Conservation (phyloP, 2,113 vertebrate genomes). For the Coryphaenoides rupestris region DNA sequence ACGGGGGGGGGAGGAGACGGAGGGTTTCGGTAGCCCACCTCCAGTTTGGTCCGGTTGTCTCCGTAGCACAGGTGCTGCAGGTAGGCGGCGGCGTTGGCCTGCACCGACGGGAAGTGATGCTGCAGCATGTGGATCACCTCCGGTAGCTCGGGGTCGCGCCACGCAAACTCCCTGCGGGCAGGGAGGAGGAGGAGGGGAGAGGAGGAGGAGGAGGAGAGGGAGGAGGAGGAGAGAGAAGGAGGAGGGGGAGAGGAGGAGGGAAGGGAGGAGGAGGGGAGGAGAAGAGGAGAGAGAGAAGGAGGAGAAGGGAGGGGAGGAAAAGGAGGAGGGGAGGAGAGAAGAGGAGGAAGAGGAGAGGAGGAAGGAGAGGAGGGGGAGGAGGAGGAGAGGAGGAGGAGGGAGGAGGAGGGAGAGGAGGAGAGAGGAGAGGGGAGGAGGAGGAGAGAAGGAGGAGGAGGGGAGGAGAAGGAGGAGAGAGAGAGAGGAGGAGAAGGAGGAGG, state of each 20-base stretch:
- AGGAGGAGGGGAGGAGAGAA: no score
- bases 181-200: not conserved
- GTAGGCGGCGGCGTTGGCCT: constrained; percentile 94
- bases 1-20: no score
- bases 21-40: constrained; percentile 61
- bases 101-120: constrained; percentile 90
- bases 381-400: no score
- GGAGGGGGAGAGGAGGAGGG: constrained; percentile 11
- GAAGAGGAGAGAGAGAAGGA: not conserved
- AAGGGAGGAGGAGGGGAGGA: not conserved
- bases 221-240: constrained; percentile 1
- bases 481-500: no score
- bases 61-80: constrained; percentile 97
- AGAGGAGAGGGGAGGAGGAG: no score
- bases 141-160: constrained; percentile 91
- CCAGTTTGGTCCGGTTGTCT: constrained; percentile 90
- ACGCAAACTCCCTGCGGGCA: constrained; percentile 74
- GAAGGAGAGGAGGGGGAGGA: no score
- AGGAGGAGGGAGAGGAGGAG: no score
- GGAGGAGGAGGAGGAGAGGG: not conserved
- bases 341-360: no score
- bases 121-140: constrained; percentile 86
- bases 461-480: no score
- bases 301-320: no score
- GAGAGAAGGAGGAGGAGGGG: no score